A percentile compares a stretch with the other conserved stretches of the same genome.
Conservation (phyloP, 2,888 invertebrate genomes). For the Pyrgus malvae region DNA sequence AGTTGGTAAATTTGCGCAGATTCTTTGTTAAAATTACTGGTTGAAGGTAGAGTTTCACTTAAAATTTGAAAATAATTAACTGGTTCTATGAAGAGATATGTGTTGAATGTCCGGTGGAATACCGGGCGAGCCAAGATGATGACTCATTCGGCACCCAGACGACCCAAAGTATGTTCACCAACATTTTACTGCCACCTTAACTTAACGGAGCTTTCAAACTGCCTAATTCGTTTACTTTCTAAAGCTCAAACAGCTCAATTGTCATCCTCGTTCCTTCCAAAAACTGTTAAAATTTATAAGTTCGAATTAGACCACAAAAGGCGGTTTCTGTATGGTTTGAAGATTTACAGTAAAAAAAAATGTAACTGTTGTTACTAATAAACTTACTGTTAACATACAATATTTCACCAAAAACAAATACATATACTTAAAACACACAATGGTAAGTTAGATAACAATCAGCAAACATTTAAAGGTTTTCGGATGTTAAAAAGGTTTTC, state of each 20-base stretch:
- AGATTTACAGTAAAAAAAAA: too few species aligned
- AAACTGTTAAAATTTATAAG: too few species aligned
- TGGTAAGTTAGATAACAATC: conserved; percentile 20
- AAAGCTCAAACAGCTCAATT: not conserved
- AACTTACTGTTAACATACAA: too few species aligned
- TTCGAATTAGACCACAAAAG: too few species aligned
- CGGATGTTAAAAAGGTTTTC: conserved; percentile 5
- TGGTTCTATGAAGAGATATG: conserved; percentile 35
- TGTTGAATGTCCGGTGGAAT: conserved; percentile 66
- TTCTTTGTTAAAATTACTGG: conserved; percentile 32
- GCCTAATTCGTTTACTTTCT: conserved; percentile 25
- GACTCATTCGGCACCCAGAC: conserved; percentile 53
- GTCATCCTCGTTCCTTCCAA: conserved; percentile 2
- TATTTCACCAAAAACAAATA: too few species aligned
- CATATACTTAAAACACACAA: conserved; percentile 11
- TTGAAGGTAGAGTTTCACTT: conserved; percentile 33
- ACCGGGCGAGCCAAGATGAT: conserved; percentile 52
- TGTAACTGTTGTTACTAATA: too few species aligned
- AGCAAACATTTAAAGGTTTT: conserved; percentile 18
- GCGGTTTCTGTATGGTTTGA: too few species aligned
- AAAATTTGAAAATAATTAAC: not conserved
- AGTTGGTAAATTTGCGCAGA: conserved; percentile 48
- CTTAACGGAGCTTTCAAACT: conserved; percentile 40
- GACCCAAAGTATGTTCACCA: conserved; percentile 12
- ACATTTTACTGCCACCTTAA: conserved; percentile 44